Evolutionary conservation across 2,888 invertebrate species (phyloP), one percentile per base, ranked within the genome.

Genomic region (Dysmachus trigonus): DNA sequence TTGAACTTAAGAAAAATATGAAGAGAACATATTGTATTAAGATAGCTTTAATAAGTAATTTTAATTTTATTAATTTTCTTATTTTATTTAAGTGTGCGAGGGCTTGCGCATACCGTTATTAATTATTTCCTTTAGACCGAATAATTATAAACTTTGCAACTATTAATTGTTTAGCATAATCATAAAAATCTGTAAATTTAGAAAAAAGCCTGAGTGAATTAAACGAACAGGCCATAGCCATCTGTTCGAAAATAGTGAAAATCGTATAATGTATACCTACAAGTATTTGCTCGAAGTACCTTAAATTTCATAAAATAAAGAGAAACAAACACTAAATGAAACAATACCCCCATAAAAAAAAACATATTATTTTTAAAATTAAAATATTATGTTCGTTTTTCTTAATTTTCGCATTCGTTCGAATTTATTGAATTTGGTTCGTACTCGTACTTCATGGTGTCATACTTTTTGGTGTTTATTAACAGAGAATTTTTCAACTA

Each of bases 401-500:
- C n/a, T 76, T 76, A 3, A 3, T 76, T n/a, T 38, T 33, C 76
- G 51, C 79, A 22, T 79, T 62, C 53, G 53, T 53, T 53, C n/a
- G 31, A 31, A 33, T 15, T n/a, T 31, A 27, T 10, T 33, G n/a
- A 62, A n/a, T 81, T 81, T 79, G 27, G 72, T 72, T 73, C n/a
- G 35, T 73, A 81, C 30, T 53, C 33, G 35, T 73, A 81, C 47
- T 53, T 81, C 30, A 62, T 81, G 81, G 62, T 81, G 81, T 27
- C 81, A 81, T 81, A 53, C 31, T 81, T 81, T 41, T 81, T 81
- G 53, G 33, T 81, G 81, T 81, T 41, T 81, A 53, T 81, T 62
- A 62, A 81, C 33, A 76, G 35, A 76, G 13, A 81, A 53, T 47
- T 62, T 81, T 81, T 81, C 81, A 62, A 33, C 33, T 81, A 47